These are phyloP conservation scores for Epistrophe eligans DNA, from an alignment of 2,888 invertebrate genomes.

Conservation along the genomic window DNA sequence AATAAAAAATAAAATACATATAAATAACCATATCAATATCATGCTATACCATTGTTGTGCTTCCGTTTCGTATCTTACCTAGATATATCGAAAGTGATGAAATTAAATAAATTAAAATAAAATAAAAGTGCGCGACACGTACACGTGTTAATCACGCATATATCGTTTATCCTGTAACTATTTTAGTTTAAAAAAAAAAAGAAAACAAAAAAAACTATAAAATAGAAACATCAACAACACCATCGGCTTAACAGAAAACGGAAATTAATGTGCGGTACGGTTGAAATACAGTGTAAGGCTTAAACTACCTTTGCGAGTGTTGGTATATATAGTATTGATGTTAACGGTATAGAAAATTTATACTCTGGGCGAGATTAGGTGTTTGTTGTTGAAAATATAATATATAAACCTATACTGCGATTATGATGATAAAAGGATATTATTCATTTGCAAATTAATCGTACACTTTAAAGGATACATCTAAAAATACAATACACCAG, in stretches of 20 bases:
- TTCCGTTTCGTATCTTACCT: constrained; percentile 43
- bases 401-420: constrained; percentile 10
- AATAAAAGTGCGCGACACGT: constrained; percentile 42
- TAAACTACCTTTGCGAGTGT: background rate
- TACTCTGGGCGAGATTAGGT: background rate
- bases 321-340: background rate
- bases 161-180: constrained; percentile 54
- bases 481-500: background rate
- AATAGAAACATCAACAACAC: background rate
- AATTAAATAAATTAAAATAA: constrained; percentile 28
- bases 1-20: background rate
- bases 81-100: constrained; percentile 23
- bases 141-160: constrained; percentile 39
- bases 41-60: constrained; percentile 15
- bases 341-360: constrained; percentile 25
- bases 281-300: constrained; percentile 21
- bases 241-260: constrained; percentile 39
- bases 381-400: constrained; percentile 10
- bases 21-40: constrained; percentile 36
- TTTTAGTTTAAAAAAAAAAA: constrained; percentile 34
- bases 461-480: constrained; percentile 7
- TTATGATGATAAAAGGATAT: constrained; percentile 41
- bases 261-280: constrained; percentile 57
- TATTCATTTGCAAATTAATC: constrained; percentile 33
- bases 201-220: background rate